Evolutionary conservation across 2,797 vertebrate species (phyloP), one percentile per base, ranked within the genome.

Genomic region (Clangula hyemalis): DNA sequence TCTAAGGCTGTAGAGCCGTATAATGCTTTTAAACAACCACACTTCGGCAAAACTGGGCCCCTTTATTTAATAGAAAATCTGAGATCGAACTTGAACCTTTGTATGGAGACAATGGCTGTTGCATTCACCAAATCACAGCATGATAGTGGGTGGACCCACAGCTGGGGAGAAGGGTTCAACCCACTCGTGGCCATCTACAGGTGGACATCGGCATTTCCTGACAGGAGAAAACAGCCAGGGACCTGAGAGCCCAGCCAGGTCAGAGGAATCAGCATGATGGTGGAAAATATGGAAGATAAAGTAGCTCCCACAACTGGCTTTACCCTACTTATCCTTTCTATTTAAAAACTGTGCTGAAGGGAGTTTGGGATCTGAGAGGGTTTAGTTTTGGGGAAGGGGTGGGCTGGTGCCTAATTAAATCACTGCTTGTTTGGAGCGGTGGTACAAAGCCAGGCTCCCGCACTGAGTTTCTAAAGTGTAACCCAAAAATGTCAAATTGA

Each of bases 401-500:
- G 78, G 80, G 80, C 39, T 94, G 65, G 65, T 92, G 66, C 76
- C 65, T 92, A 93, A 96, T 73, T 91, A 69, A 93, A 91, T 90
- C 2, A 0, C 60, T 72, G 85, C 85, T 83, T 45, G 14, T 88
- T 94, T 91, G 89, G 74, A 96, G 88, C 3, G n/a, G 78, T 78
- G 89, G 65, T 86, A 94, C 89, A 93, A 94, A 89, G 93, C 68
- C 45, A 65, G 70, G 57, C 34, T 95, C 45, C 70, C 1, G 2
- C 88, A 82, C 34, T 2, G 41, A 87, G 30, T 47, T 90, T 76
- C 85, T 91, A 79, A 94, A 79, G 25, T 27, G 60, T 97, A 96
- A 97, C 95, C 96, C 85, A 91, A 95, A 97, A 97, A 94, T 53
- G 90, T 97, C 96, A 96, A 78, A 89, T 84, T 80, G 81, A 65